Percentiles rank a stretch among this genome's conserved stretches.
Evolutionary conservation across 2,797 vertebrate species (phyloP).

Genomic region (Emydoidea blandingii): DNA sequence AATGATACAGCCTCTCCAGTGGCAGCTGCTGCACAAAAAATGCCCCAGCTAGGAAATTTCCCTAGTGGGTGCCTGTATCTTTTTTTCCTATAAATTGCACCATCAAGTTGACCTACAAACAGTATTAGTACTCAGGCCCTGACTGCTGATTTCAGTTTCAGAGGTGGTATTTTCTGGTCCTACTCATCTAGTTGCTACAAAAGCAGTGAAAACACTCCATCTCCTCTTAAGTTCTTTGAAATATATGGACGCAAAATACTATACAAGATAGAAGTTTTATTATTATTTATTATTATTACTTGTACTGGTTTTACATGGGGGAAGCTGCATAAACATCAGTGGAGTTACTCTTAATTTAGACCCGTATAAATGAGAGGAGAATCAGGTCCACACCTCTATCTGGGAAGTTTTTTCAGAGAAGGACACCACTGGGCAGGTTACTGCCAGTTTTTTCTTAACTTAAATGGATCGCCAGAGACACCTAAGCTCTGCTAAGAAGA

Average conservation of each 20-base stretch:
- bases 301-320: not conserved
- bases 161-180: accelerated
- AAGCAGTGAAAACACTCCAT: not conserved
- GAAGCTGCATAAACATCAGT: not conserved
- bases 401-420: not conserved
- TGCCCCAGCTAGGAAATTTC: not conserved
- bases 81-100: not conserved
- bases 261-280: not conserved
- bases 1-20: not conserved
- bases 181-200: not conserved
- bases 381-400: accelerated
- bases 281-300: not conserved
- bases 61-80: not conserved
- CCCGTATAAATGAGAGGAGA: not conserved
- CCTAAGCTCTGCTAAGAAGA: not conserved
- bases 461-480: not conserved
- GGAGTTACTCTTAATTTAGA: not conserved
- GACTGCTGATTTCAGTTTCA: not conserved
- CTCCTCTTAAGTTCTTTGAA: not conserved
- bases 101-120: accelerated
- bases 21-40: not conserved
- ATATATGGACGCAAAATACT: not conserved
- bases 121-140: not conserved
- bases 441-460: not conserved
- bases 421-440: not conserved